Base-by-base conservation (phyloP, 2,113 vertebrate genomes). In the Trachemys scripta region DNA sequence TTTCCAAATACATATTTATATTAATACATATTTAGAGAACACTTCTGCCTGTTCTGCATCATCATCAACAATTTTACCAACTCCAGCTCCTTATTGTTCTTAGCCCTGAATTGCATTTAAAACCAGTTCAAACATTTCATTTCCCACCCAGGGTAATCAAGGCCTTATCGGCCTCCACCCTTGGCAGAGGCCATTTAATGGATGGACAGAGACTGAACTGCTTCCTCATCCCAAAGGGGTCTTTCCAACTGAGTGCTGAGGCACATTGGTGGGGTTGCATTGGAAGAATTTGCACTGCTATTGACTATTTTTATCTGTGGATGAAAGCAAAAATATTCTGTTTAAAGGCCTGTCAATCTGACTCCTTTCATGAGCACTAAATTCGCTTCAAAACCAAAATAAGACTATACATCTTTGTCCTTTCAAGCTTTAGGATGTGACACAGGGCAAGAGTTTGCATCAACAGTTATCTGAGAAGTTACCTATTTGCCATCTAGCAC, bases 1-100 rank as follows among this genome's bases (percentile, higher is more conserved):
- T 47, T 81, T 80, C 45, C 29, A 84, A 14, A 3, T 2, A 11
- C 0, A 56, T 31, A 1, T 0, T 3, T 8, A 1, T 3, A 62
- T 14, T 62, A 31, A 20, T 53, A 62, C 59, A 62, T 31, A 62
- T 31, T 62, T 62, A 62, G 6, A 62, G 29, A 62, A 62, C 5
- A 62, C 17, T 51, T 14, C 13, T 1, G 10, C 3, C 0, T 4
- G 53, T 5, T 56, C 62, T 69, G 9, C 13, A 53, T 90, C 88
- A 42, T 17, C 47, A 6, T 5, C 25, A 80, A 22, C 2, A 2
- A 1, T 57, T 83, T 69, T 84, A 20, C 42, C 49, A 25, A 24
- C 51, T 57, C 83, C 62, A 59, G 79, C 42, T 89, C 35, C 31
- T 80, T 56, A 27, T n/a, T 82, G 42, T 59, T 80, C 91, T 85